Evolutionary conservation across 37 sponge, comb jelly and placozoan genomes (phyloP).

Genomic region (Petrosia ficiformis): DNA sequence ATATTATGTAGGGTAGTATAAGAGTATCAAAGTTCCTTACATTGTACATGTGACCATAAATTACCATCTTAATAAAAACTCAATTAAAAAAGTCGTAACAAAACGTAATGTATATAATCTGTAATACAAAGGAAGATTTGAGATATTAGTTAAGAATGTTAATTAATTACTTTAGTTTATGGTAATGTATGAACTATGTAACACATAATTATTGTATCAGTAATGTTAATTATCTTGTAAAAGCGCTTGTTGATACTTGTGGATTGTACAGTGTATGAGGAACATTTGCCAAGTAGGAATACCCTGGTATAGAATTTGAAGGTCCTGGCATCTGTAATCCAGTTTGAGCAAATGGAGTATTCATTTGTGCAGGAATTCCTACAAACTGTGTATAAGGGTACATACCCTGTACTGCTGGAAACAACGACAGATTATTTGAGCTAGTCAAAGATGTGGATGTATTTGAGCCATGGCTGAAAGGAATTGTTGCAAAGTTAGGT

Average conservation of each 20-base stretch:
- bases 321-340: background rate
- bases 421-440: background rate
- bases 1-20: no score
- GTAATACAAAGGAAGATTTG: no score
- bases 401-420: background rate
- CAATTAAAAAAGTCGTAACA: no score
- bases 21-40: no score
- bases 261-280: background rate
- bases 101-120: no score
- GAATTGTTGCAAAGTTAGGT: background rate
- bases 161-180: no score
- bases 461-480: background rate
- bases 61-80: no score
- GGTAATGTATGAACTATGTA: no score
- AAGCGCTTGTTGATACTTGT: background rate
- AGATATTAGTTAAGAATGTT: no score
- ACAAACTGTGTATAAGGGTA: constrained; percentile 1
- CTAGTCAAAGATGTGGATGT: background rate
- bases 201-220: no score
- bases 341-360: background rate
- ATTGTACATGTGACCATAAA: no score
- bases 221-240: background rate
- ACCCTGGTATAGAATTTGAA: background rate
- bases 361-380: background rate
- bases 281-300: background rate